Percentiles rank a stretch among this genome's conserved stretches.
These are phyloP conservation scores for Hemicrepidius hirtus DNA, from an alignment of 2,888 invertebrate species.

Conservation along the genomic window DNA sequence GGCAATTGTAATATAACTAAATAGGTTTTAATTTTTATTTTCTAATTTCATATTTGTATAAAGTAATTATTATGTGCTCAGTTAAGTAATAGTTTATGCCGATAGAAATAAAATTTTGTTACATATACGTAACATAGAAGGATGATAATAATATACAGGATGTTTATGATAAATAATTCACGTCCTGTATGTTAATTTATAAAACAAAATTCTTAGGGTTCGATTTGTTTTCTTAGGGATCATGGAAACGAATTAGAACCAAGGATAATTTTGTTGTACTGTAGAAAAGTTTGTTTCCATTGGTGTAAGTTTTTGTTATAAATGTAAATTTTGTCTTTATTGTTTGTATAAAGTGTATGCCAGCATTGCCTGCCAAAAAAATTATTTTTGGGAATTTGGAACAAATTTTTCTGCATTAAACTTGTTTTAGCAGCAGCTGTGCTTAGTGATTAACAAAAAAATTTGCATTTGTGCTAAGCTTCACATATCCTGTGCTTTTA, in stretches of 20 bases:
- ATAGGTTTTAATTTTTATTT: conserved; percentile 38
- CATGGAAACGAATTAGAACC: background rate
- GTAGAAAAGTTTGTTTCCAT: conserved; percentile 37
- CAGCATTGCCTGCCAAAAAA: conserved; percentile 26
- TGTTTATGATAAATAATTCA: too few relatives aligned
- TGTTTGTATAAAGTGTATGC: conserved; percentile 22
- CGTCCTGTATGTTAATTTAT: background rate
- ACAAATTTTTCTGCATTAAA: conserved; percentile 31
- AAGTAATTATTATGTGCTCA: conserved; percentile 45
- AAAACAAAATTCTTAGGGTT: background rate
- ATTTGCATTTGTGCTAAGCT: conserved; percentile 46
- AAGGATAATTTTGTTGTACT: background rate
- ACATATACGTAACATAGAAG: conserved; percentile 28
- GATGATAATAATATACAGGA: background rate
- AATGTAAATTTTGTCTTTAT: conserved; percentile 35
- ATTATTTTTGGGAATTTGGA: conserved; percentile 22
- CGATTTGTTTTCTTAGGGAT: background rate
- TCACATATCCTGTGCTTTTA: conserved; percentile 54
- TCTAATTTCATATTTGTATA: conserved; percentile 44
- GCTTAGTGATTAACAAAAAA: conserved; percentile 41
- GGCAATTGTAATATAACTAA: conserved; percentile 48
- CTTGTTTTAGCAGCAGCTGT: conserved; percentile 31
- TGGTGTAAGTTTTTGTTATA: background rate
- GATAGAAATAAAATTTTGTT: conserved; percentile 32
- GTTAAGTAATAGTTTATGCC: conserved; percentile 45